Evolutionary conservation across 2,113 vertebrate species (phyloP).

Genomic region (Anolis sagrei): DNA sequence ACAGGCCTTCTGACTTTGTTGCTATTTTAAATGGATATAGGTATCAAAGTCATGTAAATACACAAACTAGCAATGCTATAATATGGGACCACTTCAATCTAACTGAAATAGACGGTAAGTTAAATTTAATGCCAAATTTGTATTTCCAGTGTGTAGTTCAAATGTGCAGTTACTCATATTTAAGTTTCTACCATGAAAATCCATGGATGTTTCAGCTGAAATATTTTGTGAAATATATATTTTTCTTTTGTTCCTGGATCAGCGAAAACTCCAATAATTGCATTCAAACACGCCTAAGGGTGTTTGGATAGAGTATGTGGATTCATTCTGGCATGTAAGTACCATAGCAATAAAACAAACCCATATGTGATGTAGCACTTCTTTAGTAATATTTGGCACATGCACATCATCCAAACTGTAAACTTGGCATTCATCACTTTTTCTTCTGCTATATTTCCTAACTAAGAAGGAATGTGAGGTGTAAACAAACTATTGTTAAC

Average conservation of each 20-base stretch:
- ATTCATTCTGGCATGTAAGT: conserved; percentile 17
- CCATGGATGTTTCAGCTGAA: background rate
- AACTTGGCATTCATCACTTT: conserved; percentile 23
- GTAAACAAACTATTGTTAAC: background rate
- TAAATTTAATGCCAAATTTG: background rate
- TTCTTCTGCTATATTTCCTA: conserved; percentile 19
- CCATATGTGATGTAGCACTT: conserved; percentile 9
- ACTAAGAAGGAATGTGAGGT: background rate
- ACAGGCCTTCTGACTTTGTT: too few relatives aligned
- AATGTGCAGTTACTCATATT: conserved; percentile 21
- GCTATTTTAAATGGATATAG: background rate
- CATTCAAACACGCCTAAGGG: background rate
- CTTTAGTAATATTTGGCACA: conserved; percentile 31
- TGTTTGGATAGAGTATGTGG: conserved; percentile 18
- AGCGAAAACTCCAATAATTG: background rate
- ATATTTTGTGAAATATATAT: background rate
- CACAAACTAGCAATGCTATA: background rate
- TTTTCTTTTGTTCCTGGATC: background rate
- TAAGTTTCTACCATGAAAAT: background rate
- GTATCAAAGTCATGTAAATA: background rate
- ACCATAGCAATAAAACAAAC: background rate
- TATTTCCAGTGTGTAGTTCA: background rate
- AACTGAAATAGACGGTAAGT: conserved; percentile 8
- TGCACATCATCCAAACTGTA: conserved; percentile 31
- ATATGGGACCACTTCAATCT: background rate